These are phyloP conservation scores for Dendrophyllia cribrosa DNA, from an alignment of 64 coral and sea anemone species.

Conservation along the genomic window DNA sequence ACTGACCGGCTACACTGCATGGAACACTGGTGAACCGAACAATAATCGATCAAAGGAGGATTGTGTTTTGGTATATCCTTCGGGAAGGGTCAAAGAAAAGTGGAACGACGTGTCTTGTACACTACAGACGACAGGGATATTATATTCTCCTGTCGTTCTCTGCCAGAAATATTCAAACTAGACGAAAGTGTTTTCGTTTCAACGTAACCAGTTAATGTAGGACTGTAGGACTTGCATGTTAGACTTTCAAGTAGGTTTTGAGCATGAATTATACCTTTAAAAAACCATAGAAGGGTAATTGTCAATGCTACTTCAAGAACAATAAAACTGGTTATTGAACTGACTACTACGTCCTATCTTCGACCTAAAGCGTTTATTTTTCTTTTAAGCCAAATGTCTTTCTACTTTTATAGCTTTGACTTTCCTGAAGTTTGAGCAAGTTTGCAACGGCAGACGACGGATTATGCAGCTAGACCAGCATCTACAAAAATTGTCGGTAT, in stretches of 20 bases:
- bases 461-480: too few relatives aligned
- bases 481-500: too few relatives aligned
- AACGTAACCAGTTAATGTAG: not conserved
- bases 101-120: not conserved
- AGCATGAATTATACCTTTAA: too few relatives aligned
- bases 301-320: not conserved
- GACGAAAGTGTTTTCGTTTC: not conserved
- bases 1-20: too few relatives aligned
- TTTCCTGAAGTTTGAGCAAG: too few relatives aligned
- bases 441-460: too few relatives aligned
- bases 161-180: constrained; percentile 3
- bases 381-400: too few relatives aligned
- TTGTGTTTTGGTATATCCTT: not conserved
- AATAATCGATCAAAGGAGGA: not conserved
- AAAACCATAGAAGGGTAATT: not conserved
- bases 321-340: not conserved
- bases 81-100: not conserved
- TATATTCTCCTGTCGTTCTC: not conserved
- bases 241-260: too few relatives aligned
- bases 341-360: not conserved
- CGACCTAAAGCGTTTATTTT: too few relatives aligned
- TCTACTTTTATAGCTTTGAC: too few relatives aligned
- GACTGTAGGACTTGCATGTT: not conserved
- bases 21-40: too few relatives aligned
- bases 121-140: rapidly evolving